phyloP scores from a whole-genome alignment of 92 coral and sea anemone species.

The Muricea muricata region DNA sequence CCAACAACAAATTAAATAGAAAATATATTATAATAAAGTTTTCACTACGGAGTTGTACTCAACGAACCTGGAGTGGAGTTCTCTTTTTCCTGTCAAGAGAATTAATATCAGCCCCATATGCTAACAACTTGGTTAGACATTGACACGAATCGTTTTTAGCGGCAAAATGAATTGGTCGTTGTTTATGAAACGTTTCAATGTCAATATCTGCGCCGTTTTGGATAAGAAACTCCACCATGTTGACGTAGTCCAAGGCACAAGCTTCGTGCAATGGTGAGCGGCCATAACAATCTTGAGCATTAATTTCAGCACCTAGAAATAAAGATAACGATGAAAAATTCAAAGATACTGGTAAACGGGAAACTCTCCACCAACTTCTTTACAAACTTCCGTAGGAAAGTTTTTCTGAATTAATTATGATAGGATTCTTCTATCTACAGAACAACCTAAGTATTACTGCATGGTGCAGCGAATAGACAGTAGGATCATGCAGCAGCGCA shows the following conservation, averaged over 20 bases:
- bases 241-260: slow-evolving; percentile 13
- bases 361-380: no score
- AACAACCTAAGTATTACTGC: no score
- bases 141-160: slow-evolving; percentile 33
- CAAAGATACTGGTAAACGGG: no score
- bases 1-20: no score
- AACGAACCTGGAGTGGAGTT: slow-evolving; percentile 28
- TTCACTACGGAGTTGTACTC: no score
- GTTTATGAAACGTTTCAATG: slow-evolving; percentile 4
- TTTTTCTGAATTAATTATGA: no score
- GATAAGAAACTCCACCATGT: slow-evolving; percentile 35
- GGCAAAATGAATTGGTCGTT: slow-evolving; percentile 37
- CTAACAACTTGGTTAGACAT: slow-evolving; percentile 3
- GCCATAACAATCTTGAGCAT: slow-evolving; percentile 28
- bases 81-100: slow-evolving; percentile 33
- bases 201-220: slow-evolving; percentile 29
- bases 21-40: no score
- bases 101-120: slow-evolving; percentile 37
- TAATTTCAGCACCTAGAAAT: slow-evolving; percentile 17
- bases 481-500: no score
- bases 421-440: no score
- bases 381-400: no score
- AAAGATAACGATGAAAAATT: no score
- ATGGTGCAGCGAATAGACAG: no score
- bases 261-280: slow-evolving; percentile 35